phyloP scores from a whole-genome alignment of 2,888 invertebrate genomes.

The Hyppa rectilinea region DNA sequence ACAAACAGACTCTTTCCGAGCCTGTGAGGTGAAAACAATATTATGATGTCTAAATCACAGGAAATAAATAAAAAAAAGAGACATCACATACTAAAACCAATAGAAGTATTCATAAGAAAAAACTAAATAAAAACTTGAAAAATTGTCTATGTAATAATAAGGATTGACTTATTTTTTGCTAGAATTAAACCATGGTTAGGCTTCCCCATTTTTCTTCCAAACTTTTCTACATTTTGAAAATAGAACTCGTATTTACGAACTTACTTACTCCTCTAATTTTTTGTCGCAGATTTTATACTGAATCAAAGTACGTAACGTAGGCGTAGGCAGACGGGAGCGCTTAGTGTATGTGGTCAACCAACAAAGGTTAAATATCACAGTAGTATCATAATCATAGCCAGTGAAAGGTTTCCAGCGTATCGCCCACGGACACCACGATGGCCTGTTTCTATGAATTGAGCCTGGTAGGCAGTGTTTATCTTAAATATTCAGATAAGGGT shows the following conservation, averaged over 20 bases:
- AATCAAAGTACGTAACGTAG: not conserved
- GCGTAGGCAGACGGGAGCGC: conserved; percentile 39
- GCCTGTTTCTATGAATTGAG: conserved; percentile 13
- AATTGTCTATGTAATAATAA: not conserved
- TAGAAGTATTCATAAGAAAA: not conserved
- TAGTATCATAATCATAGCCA: conserved; percentile 23
- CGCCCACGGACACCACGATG: conserved; percentile 41
- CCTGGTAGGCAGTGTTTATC: not conserved
- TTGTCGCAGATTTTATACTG: not conserved
- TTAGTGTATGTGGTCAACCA: conserved; percentile 45
- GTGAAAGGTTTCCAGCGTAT: conserved; percentile 36
- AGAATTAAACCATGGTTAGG: not conserved
- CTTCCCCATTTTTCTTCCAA: not conserved
- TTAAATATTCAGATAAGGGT: conserved; percentile 10
- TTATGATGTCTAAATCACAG: no score
- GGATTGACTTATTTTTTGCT: not conserved
- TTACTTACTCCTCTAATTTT: not conserved
- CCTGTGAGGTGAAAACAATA: no score
- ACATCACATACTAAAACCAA: not conserved
- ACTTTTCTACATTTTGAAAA: not conserved
- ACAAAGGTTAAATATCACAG: conserved; percentile 45
- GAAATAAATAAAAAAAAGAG: not conserved
- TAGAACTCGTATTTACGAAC: not conserved
- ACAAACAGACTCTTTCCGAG: no score
- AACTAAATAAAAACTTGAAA: not conserved